Percentiles rank a stretch among this genome's conserved stretches.
These are phyloP conservation scores for Hipparchia semele DNA, from an alignment of 2,888 invertebrate species.

Conservation along the genomic window DNA sequence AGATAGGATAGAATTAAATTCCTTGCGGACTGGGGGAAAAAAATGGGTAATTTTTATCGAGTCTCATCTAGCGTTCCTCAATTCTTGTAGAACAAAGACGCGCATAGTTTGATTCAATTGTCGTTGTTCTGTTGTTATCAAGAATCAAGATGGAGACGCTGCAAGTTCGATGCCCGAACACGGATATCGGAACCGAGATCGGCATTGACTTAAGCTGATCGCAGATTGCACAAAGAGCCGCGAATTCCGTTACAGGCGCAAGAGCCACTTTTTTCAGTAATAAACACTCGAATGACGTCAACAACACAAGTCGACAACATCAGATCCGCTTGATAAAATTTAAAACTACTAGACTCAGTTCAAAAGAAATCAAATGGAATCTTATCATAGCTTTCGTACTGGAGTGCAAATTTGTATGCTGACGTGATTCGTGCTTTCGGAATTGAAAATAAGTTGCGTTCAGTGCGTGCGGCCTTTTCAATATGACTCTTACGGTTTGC, in stretches of 20 bases:
- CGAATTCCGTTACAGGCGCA: background rate
- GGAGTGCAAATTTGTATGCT: too few species aligned
- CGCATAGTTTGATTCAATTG: constrained; percentile 61
- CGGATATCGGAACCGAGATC: constrained; percentile 46
- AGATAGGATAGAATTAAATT: background rate
- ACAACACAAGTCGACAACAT: too few species aligned
- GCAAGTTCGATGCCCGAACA: constrained; percentile 61
- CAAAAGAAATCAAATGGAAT: too few species aligned
- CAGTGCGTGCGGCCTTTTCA: background rate
- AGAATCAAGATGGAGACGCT: constrained; percentile 59
- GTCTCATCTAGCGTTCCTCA: constrained; percentile 20
- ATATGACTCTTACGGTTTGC: background rate
- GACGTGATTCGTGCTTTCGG: background rate
- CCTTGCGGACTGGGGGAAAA: background rate
- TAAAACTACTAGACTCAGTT: too few species aligned
- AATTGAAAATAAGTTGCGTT: background rate
- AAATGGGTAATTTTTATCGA: background rate
- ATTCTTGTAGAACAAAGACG: constrained; percentile 28
- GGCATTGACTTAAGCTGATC: constrained; percentile 21
- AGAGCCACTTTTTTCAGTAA: too few species aligned
- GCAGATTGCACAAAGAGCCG: background rate
- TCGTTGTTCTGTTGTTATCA: constrained; percentile 53
- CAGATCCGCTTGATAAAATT: too few species aligned
- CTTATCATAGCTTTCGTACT: too few species aligned
- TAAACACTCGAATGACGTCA: too few species aligned